Evolutionary conservation across 2,797 vertebrate genomes (phyloP), one percentile per base, ranked within the genome.

Genomic region (Crocodylus rhombifer): DNA sequence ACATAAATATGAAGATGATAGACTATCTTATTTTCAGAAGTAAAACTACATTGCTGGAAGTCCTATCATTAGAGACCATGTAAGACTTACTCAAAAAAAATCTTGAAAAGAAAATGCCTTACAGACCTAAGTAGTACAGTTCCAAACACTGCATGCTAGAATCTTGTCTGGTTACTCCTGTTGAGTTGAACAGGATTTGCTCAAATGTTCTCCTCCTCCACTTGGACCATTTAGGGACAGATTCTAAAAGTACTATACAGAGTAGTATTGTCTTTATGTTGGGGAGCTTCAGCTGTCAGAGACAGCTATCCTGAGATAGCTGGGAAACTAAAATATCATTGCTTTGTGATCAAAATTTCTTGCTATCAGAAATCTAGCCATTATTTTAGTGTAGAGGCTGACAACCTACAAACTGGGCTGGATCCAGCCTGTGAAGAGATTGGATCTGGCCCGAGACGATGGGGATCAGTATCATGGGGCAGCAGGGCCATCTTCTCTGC

Each of bases 1-100:
- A 83, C 0, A 2, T 23, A 51, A 51, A 51, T 51, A 51, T 36
- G 6, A 0, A 16, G 79, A 65, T 82, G 2, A 42, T 84, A 0
- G 1, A 82, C 78, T 58, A 84, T 83, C 82, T 84, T 74, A 0
- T 84, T 94, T 82, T 58, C 74, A 10, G 80, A 28, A 58, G 9
- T 3, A 85, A 28, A 4, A 25, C 23, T 17, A 55, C 1, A 58
- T 14, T 42, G 5, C n/a, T 89, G 74, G 87, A 86, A 7, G 3
- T 89, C 87, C 36, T 90, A 28, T 74, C 15, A 56, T 62, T 36
- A 63, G 15, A 0, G 7, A 75, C 21, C 2, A 25, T 77, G 58
- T 14, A 14, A 1, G 17, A 64, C 11, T 71, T 25, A 81, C 82
- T 93, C 25, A 5, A 26, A 77, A 2, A 2, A 87, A 84, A 51